Evolutionary conservation across 2,113 vertebrate species (phyloP), one percentile per base, ranked within the genome.

Genomic region (Hepsetus odoe): DNA sequence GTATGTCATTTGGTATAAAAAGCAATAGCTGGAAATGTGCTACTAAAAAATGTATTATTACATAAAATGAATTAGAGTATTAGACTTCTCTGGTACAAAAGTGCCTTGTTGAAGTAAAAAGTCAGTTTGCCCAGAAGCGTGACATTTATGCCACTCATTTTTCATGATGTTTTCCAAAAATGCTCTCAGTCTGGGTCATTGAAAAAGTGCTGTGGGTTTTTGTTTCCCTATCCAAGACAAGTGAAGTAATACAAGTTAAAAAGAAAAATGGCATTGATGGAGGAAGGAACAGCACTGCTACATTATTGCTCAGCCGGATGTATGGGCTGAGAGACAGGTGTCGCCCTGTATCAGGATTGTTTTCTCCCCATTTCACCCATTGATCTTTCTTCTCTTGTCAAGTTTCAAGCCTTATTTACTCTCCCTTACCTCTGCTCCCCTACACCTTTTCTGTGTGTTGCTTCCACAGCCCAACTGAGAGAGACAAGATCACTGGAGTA

Each of bases 351-450:
- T 85, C 70, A 66, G 81, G 68, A 80, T 84, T 79, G 69, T 76
- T 82, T 85, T 81, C 70, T 77, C 74, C 65, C 44, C 78, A 68
- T 69, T 61, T 77, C 76, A 79, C 74, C 78, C 74, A 84, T 87
- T 89, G 83, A 90, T 87, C 86, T 70, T 46, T 24, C 51, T 16
- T 89, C 85, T 73, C 79, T 86, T 91, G 86, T 91, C 87, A 87
- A 83, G 72, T 83, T 83, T 87, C 86, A 87, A 91, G 84, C 79
- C 55, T 82, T 68, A 82, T 85, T 88, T 86, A 87, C 86, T 84
- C 88, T 72, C 80, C 69, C 42, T n/a, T n/a, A n/a, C 80, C 77
- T 24, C 67, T 84, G 78, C 84, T 67, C 55, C 22, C 38, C 32
- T 28, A 28, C 5, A 22, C 32, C 30, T 55, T 42, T 40, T 53